phyloP scores from a whole-genome alignment of 2,888 invertebrate species.

The Steinernema hermaphroditum region DNA sequence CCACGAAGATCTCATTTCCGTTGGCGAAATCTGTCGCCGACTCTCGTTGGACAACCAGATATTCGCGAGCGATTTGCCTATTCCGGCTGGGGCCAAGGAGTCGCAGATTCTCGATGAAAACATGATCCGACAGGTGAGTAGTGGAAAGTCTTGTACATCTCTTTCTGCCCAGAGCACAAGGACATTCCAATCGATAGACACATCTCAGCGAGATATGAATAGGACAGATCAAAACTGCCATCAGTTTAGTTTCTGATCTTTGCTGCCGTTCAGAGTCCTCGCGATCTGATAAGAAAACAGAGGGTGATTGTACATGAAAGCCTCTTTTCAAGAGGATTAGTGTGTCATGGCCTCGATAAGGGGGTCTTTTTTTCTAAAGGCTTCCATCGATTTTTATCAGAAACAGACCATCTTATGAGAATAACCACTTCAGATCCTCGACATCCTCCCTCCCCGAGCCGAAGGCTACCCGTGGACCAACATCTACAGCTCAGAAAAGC shows the following conservation, averaged over 20 bases:
- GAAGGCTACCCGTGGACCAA: slow-evolving; percentile 73
- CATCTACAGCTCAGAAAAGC: slow-evolving; percentile 87
- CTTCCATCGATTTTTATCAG: no score
- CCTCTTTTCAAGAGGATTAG: no score
- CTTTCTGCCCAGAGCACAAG: no score
- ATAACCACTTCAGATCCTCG: slow-evolving; percentile 59
- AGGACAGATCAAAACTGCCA: no score
- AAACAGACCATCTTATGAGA: no score
- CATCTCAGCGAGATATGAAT: background rate
- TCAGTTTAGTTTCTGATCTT: no score
- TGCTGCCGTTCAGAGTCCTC: no score
- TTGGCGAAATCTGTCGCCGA: slow-evolving; percentile 68
- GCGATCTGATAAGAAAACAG: no score
- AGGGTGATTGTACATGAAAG: no score
- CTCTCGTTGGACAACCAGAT: slow-evolving; percentile 65
- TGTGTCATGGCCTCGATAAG: no score
- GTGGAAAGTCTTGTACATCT: no score
- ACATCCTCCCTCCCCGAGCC: slow-evolving; percentile 87
- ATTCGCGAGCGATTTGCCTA: slow-evolving; percentile 53
- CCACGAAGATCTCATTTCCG: slow-evolving; percentile 66
- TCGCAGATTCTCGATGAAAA: slow-evolving; percentile 63
- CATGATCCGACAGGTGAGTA: slow-evolving; percentile 61
- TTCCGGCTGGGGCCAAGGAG: slow-evolving; percentile 61
- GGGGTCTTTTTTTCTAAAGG: background rate
- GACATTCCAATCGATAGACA: no score